Evolutionary conservation across 2,113 vertebrate species (phyloP), one percentile per base, ranked within the genome.

Genomic region (Machaerirhynchus nigripectus): DNA sequence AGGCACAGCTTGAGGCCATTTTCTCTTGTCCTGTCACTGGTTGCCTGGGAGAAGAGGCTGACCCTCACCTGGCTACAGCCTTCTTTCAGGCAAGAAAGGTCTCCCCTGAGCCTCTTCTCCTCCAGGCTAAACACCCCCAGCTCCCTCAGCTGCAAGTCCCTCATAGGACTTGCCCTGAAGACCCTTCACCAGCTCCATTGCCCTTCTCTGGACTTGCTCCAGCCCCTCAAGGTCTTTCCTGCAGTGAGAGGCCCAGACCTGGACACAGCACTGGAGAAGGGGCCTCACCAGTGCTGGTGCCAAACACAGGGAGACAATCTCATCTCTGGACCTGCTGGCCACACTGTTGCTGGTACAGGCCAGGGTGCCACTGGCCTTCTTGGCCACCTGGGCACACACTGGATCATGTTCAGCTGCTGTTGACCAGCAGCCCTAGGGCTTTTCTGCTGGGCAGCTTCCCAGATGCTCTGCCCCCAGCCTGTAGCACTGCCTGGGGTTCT

Each of bases 201-300:
- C 12, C 26, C 31, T 74, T 28, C 33, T 59, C 46, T 46, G 39
- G 33, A 39, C 60, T 1, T 0, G 0, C 12, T 44, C 7, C 33
- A 52, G 39, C 7, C 7, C 17, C 46, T 67, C 60, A 21, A 6
- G 28, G 22, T 44, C 27, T 15, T 80, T 18, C 35, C 19, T 57
- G 27, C 15, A 50, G 26, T 37, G 37, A 59, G 28, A 10, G 39
- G 14, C 18, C 11, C 33, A 68, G 14, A 77, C 56, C 6, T 15
- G 26, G 14, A 27, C 30, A 40, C 40, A 56, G 47, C 16, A 40
- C 11, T 40, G 5, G 5, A 40, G 40, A 35, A 49, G 57, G 31
- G 33, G 15, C 26, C 13, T 47, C 57, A 35, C 3, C 49, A 42
- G 14, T 10, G 49, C 65, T 40, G 35, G 16, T 17, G 16, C 31